phyloP scores from a whole-genome alignment of 35 echinoderm and acorn worm genomes.

The Heliocidaris tuberculata region DNA sequence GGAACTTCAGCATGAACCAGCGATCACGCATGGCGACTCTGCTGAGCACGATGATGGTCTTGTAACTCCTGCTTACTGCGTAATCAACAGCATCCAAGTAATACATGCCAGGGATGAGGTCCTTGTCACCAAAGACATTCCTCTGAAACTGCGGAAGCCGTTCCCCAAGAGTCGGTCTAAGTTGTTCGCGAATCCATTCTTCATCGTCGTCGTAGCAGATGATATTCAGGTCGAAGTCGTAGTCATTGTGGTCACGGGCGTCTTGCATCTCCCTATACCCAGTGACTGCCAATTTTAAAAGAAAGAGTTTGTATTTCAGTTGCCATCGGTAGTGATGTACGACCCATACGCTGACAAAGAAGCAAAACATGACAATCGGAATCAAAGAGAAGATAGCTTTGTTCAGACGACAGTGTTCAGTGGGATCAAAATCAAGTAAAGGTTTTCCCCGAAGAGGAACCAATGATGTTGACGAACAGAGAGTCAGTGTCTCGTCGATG shows the following conservation, averaged over 20 bases:
- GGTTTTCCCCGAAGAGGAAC: no score
- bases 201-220: neutral
- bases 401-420: no score
- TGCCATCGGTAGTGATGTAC: neutral
- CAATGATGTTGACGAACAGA: neutral
- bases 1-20: no score
- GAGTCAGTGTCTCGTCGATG: neutral
- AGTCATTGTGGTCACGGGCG: neutral
- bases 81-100: no score
- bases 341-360: no score
- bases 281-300: neutral
- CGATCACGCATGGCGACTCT: no score
- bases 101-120: neutral
- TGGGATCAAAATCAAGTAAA: no score
- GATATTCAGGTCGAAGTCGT: neutral
- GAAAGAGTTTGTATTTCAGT: neutral
- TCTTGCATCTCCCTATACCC: neutral
- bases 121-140: neutral
- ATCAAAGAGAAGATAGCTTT: no score
- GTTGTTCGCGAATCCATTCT: neutral
- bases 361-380: no score
- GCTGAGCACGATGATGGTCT: no score
- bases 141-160: neutral
- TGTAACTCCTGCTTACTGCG: no score
- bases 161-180: neutral